Conservation (phyloP, 1,140 invertebrate genomes). For the Drosophila funebris region DNA sequence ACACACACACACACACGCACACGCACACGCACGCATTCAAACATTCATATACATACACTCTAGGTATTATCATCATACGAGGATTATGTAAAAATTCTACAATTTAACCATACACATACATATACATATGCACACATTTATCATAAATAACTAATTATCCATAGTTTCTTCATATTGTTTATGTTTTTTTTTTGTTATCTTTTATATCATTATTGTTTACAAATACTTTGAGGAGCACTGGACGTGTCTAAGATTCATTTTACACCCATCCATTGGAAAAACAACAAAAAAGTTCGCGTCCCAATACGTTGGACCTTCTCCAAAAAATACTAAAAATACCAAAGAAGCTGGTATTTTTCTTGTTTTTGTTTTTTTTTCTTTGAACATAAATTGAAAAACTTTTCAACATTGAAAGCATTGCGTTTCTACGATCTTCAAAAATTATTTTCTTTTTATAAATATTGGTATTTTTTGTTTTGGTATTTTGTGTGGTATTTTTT, state of each 20-base stretch:
- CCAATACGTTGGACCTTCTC: slow-evolving; percentile 4
- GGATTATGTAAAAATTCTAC: slow-evolving; percentile 35
- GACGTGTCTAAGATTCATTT: slow-evolving; percentile 78
- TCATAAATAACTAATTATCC: slow-evolving; percentile 48
- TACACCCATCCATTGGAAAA: slow-evolving; percentile 56
- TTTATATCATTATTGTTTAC: slow-evolving; percentile 82
- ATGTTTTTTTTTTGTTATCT: slow-evolving; percentile 16
- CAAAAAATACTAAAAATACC: slow-evolving; percentile 22
- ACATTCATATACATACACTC: slow-evolving; percentile 18
- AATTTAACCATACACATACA: slow-evolving; percentile 21
- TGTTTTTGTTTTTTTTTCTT: background rate
- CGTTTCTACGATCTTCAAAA: slow-evolving; percentile 22
- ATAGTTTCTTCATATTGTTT: slow-evolving; percentile 4
- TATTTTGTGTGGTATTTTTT: slow-evolving; percentile 15
- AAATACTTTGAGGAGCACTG: slow-evolving; percentile 83
- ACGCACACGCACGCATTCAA: background rate
- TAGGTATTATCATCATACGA: slow-evolving; percentile 11
- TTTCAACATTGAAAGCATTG: slow-evolving; percentile 31
- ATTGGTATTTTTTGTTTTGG: background rate
- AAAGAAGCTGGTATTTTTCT: background rate
- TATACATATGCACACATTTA: slow-evolving; percentile 45
- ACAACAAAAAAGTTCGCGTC: slow-evolving; percentile 15
- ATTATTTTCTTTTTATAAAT: background rate
- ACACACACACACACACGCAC: slow-evolving; percentile 37
- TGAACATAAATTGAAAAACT: background rate